A percentile compares a stretch with the other conserved stretches of the same genome.
Conservation (phyloP, 2,888 invertebrate genomes). For the Ditula angustiorana region DNA sequence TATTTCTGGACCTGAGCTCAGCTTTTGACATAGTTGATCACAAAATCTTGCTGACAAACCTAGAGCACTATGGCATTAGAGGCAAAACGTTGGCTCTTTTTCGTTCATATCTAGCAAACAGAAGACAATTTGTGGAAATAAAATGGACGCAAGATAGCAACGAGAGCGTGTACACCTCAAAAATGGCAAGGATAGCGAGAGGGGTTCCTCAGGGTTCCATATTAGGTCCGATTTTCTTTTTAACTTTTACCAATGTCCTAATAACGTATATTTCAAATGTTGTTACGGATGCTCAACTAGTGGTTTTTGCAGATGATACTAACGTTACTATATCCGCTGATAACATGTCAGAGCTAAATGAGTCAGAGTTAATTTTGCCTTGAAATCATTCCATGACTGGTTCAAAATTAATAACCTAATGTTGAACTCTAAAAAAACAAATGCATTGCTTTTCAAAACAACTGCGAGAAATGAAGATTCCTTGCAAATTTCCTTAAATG, state of each 20-base stretch:
- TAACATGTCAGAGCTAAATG: neutral
- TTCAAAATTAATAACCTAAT: neutral
- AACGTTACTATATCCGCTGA: neutral
- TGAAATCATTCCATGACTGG: neutral
- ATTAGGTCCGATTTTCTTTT: slow-evolving; percentile 6
- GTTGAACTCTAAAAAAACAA: neutral
- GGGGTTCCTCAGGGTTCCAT: slow-evolving; percentile 14
- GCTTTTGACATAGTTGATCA: slow-evolving; percentile 2
- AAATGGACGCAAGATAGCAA: neutral
- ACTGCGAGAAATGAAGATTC: neutral
- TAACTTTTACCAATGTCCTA: slow-evolving; percentile 3
- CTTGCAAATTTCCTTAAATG: neutral
- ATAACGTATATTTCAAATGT: neutral
- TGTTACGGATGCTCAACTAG: neutral
- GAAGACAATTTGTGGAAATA: slow-evolving; percentile 10
- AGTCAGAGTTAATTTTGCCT: neutral
- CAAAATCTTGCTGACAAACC: neutral
- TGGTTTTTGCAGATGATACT: slow-evolving; percentile 11
- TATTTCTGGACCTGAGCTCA: slow-evolving; percentile 1
- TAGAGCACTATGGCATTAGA: slow-evolving; percentile 8
- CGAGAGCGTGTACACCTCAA: neutral
- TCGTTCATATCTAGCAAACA: slow-evolving; percentile 7
- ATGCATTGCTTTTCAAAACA: neutral
- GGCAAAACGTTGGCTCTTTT: neutral
- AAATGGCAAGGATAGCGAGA: neutral